Base-by-base conservation (phyloP, 2,113 vertebrate species). In the Astatoreochromis straeleni region DNA sequence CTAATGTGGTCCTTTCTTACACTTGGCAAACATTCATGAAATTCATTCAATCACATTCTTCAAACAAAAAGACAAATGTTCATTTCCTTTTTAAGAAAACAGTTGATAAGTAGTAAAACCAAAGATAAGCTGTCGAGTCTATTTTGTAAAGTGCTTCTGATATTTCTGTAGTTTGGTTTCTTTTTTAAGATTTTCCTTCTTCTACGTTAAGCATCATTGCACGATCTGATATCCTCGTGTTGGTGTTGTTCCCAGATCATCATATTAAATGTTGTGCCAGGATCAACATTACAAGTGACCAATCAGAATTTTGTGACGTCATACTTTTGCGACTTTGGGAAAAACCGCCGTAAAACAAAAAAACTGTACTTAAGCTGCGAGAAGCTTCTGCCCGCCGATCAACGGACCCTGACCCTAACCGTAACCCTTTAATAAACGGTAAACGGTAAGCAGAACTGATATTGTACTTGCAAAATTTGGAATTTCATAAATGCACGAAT, bases 201-300 rank as follows among this genome's bases (percentile, higher is more conserved):
- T n/a, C 33, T 65, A 35, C 2, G 10, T 35, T 63, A 33, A 33
- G 57, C 16, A 60, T 9, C 47, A 51, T 9, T 51, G 17, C 47
- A 51, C 2, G 0, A 51, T 9, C 47, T 51, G 8, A 51, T 51
- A 49, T 49, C 17, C 0, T 49, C 4, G 4, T 49, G 47, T 49
- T 49, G 47, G 47, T 49, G 47, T 19, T 0, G 47, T 49, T 49
- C 47, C 16, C 47, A 49, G 16, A 49, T 49, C 47, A 49, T 45
- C 42, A 16, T 45, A 49, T 7, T 49, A 49, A 49, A 49, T 0
- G 47, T 49, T 49, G 16, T 17, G 0, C 47, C 16, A 5, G 45
- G 47, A 49, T 19, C 17, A 49, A 51, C 47, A 49, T 49, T 19
- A 4, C 7, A 49, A 49, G 47, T 51, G 17, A 19, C 17, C 47